Evolutionary conservation across 2,888 invertebrate species (phyloP).

Genomic region (Spodoptera exigua): DNA sequence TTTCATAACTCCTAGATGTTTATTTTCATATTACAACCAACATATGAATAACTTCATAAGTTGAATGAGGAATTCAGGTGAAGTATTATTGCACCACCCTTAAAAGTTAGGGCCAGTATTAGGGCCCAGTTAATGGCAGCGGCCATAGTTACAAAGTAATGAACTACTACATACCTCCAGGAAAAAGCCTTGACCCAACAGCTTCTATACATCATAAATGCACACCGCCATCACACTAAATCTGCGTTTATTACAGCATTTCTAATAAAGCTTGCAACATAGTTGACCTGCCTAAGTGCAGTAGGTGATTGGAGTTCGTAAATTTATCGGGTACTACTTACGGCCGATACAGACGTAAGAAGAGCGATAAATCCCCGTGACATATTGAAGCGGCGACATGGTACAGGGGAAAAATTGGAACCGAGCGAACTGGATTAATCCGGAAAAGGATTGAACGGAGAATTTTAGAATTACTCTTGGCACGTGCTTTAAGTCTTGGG

Average conservation of each 20-base stretch:
- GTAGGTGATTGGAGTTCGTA: slow-evolving; percentile 61
- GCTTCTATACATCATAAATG: slow-evolving; percentile 2
- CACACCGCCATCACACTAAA: slow-evolving; percentile 25
- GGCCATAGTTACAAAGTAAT: no score
- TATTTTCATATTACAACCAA: no score
- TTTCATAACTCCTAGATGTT: no score
- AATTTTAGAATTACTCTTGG: slow-evolving; percentile 15
- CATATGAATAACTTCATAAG: no score
- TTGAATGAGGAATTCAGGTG: no score
- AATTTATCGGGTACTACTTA: slow-evolving; percentile 69
- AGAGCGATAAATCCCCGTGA: slow-evolving; percentile 68
- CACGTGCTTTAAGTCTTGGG: slow-evolving; percentile 5
- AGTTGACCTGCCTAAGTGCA: slow-evolving; percentile 59
- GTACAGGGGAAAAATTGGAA: slow-evolving; percentile 37
- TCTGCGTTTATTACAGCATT: slow-evolving; percentile 40
- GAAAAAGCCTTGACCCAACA: no score
- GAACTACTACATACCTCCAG: no score
- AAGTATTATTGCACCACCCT: no score
- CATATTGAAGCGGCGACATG: slow-evolving; percentile 41
- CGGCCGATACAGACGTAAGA: slow-evolving; percentile 59
- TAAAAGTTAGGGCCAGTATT: no score
- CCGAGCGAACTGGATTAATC: slow-evolving; percentile 32
- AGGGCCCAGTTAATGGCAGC: no score
- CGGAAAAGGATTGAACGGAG: slow-evolving; percentile 27
- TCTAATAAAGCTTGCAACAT: slow-evolving; percentile 46